Evolutionary conservation across 2,797 vertebrate species (phyloP), one percentile per base, ranked within the genome.

Genomic region (Melanotaenia pygmaea): DNA sequence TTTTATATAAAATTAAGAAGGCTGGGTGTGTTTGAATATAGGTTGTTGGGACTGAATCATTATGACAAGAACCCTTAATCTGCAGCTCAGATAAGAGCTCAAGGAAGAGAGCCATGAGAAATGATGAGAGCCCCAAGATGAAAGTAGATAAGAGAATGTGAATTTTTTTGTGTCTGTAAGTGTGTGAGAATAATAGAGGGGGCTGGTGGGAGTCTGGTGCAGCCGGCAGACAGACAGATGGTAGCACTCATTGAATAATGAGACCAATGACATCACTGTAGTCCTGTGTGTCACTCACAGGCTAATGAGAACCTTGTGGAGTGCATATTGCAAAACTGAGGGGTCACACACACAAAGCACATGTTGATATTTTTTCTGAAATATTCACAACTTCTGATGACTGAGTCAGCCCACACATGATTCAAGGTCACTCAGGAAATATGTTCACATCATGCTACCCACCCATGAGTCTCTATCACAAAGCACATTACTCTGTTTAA

Each of bases 241-340:
- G 88, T 88, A 92, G 85, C 88, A 93, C 78, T 94, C 82, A 89
- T 78, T 89, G 80, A 86, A 83, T 87, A 91, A 94, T 88, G 67
- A 86, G 82, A 79, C 69, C 65, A 59, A 67, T 92, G 92, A 93
- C 91, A 89, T 94, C 90, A 93, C 85, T 70, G 59, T 54, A 69
- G 75, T 70, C 70, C 70, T 71, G 60, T 63, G 63, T 86, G 86
- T 91, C 88, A 86, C 77, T 91, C 85, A 72, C 51, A 2, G 69
- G 30, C 67, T 93, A 92, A 94, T 90, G 77, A 85, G 72, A 91
- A 86, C 86, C 90, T 67, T 68, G 84, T 93, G 90, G 26, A 11
- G 69, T 16, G 5, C 57, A 69, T 64, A 78, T 47, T 60, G 70
- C 24, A 34, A 56, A 28, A 66, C 72, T n/a, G 22, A 35, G 47